Percentiles rank a stretch among this genome's conserved stretches.
phyloP scores from a whole-genome alignment of 2,888 invertebrate genomes.

The Hirtodrosophila confusa region DNA sequence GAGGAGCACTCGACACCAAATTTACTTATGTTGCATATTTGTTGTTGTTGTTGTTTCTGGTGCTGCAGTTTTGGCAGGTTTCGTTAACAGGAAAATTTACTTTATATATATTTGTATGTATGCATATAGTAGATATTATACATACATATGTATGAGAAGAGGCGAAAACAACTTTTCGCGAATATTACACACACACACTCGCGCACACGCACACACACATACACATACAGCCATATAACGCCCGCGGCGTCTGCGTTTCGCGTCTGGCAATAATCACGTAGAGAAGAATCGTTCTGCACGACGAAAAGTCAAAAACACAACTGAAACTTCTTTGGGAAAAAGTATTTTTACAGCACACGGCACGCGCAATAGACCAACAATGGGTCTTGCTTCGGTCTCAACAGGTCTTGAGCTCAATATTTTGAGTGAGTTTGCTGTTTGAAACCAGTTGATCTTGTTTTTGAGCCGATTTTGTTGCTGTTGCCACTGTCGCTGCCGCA shows the following conservation, averaged over 20 bases:
- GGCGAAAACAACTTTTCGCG: constrained; percentile 63
- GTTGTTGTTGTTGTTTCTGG: constrained; percentile 29
- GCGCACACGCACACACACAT: constrained; percentile 9
- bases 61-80: constrained; percentile 71
- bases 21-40: constrained; percentile 60
- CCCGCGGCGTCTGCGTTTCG: constrained; percentile 56
- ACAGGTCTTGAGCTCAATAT: constrained; percentile 71
- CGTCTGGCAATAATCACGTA: constrained; percentile 38
- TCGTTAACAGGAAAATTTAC: constrained; percentile 78
- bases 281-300: constrained; percentile 80
- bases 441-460: constrained; percentile 61
- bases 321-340: constrained; percentile 80
- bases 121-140: constrained; percentile 7
- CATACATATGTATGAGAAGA: constrained; percentile 24
- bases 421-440: constrained; percentile 67
- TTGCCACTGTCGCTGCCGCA: constrained; percentile 19
- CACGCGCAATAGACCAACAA: constrained; percentile 78
- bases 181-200: constrained; percentile 43
- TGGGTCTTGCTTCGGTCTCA: constrained; percentile 62
- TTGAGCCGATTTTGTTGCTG: constrained; percentile 72
- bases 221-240: constrained; percentile 37
- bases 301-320: constrained; percentile 80
- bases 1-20: constrained; percentile 44
- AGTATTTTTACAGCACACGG: constrained; percentile 77
- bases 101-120: constrained; percentile 35